These are phyloP conservation scores for Helicolenus hilgendorfi DNA, from an alignment of 2,797 vertebrate species.

Conservation along the genomic window DNA sequence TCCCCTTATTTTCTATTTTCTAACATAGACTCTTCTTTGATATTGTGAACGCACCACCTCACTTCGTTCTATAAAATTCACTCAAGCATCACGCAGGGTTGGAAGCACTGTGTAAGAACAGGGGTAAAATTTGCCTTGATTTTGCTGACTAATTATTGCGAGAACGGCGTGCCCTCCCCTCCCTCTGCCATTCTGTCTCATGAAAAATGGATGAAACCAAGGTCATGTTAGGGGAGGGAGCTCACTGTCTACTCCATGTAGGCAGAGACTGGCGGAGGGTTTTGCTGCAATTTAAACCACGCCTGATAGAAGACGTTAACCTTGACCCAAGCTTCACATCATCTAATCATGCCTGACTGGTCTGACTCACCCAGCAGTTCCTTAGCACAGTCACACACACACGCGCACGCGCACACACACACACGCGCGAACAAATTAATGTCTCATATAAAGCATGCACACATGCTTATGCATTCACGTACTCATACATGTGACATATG, in stretches of 20 bases:
- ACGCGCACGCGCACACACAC: neutral
- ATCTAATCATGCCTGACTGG: constrained; percentile 60
- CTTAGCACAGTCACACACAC: neutral
- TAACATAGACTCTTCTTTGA: constrained; percentile 17
- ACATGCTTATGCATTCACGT: neutral
- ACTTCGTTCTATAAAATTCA: constrained; percentile 17
- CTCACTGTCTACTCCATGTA: constrained; percentile 39
- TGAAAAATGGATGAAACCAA: constrained; percentile 82
- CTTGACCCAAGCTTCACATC: constrained; percentile 77
- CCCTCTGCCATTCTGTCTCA: constrained; percentile 58
- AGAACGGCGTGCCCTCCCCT: constrained; percentile 29
- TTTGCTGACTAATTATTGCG: constrained; percentile 72
- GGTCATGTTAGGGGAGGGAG: constrained; percentile 66
- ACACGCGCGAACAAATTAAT: neutral
- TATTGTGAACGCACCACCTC: constrained; percentile 7
- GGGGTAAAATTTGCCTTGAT: constrained; percentile 37
- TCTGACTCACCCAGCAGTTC: constrained; percentile 38
- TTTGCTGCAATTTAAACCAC: constrained; percentile 63
- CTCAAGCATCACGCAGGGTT: neutral
- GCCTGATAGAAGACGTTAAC: constrained; percentile 69
- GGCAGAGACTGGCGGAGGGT: constrained; percentile 33
- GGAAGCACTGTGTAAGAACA: neutral
- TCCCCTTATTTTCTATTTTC: constrained; percentile 19
- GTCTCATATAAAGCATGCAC: neutral
- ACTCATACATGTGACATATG: neutral